phyloP scores from a whole-genome alignment of 2,113 vertebrate genomes.

The Psephotus haematonotus region DNA sequence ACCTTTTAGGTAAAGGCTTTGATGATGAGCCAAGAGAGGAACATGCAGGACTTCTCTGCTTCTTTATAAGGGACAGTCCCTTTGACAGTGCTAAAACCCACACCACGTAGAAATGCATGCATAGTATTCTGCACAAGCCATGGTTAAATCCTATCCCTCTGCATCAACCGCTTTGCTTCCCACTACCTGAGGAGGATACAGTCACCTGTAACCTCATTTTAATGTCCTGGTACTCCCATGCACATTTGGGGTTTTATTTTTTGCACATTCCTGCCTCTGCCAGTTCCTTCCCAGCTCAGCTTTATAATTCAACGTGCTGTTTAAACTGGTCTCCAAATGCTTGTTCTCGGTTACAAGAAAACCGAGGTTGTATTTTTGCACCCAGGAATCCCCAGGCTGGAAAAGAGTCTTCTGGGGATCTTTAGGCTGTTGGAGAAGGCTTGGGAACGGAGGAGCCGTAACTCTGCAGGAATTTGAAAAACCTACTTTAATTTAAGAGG shows the following conservation, averaged over 20 bases:
- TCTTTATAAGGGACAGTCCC: rapidly evolving
- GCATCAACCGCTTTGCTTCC: not conserved
- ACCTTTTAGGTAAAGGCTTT: not conserved
- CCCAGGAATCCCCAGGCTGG: not conserved
- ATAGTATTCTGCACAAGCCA: not conserved
- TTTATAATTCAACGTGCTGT: rapidly evolving
- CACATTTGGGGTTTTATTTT: not conserved
- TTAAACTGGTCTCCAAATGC: not conserved
- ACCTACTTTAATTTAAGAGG: conserved; percentile 33
- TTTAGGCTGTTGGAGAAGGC: not conserved
- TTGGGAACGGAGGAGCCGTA: not conserved
- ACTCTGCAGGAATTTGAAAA: conserved; percentile 34
- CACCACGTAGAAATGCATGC: not conserved
- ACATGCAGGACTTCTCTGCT: not conserved
- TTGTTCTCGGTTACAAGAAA: not conserved
- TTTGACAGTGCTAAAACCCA: rapidly evolving
- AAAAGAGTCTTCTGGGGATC: not conserved
- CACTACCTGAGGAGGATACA: not conserved
- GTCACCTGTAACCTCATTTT: not conserved
- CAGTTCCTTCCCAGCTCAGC: not conserved
- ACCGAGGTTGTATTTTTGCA: not conserved
- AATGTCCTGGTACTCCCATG: rapidly evolving
- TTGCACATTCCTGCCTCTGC: not conserved
- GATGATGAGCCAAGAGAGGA: not conserved
- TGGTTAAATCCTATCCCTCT: not conserved